Conservation (phyloP, 23 tunicate species). For the Phallusia fumigata region DNA sequence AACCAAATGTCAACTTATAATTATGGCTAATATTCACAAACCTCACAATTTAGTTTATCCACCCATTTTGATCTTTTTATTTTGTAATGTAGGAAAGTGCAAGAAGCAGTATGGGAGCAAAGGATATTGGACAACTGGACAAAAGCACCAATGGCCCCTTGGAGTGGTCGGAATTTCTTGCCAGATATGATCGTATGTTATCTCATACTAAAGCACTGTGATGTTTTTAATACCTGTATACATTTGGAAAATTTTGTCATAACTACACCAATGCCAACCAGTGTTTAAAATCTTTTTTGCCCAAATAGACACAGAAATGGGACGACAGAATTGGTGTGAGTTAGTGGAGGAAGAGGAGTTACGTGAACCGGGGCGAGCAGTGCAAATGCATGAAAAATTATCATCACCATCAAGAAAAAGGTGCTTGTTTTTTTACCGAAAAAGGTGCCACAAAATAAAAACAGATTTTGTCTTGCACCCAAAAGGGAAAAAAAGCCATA, state of each 20-base stretch:
- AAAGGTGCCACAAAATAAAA: neutral
- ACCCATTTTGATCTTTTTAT: too few species aligned
- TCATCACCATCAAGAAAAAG: slow-evolving; percentile 96
- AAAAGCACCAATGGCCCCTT: slow-evolving; percentile 8
- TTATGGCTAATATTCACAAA: too few species aligned
- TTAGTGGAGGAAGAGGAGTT: slow-evolving; percentile 78
- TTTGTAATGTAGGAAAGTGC: slow-evolving; percentile 53
- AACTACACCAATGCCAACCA: too few species aligned
- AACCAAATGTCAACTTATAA: too few species aligned
- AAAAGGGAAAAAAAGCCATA: too few species aligned
- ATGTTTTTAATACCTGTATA: too few species aligned
- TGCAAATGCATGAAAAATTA: slow-evolving; percentile 92
- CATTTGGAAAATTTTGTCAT: too few species aligned
- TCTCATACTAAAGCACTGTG: too few species aligned
- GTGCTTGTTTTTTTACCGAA: too few species aligned
- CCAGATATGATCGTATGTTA: slow-evolving; percentile 66
- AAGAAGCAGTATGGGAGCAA: slow-evolving; percentile 64
- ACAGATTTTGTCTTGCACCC: neutral
- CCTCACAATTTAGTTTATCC: too few species aligned
- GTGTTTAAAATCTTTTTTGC: neutral
- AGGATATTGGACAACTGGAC: slow-evolving; percentile 36
- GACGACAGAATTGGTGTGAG: slow-evolving; percentile 70
- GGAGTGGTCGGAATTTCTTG: slow-evolving; percentile 71
- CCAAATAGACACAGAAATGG: neutral
- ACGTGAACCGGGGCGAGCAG: slow-evolving; percentile 93